Conservation (phyloP, 2,113 vertebrate genomes). For the Butorides virescens region DNA sequence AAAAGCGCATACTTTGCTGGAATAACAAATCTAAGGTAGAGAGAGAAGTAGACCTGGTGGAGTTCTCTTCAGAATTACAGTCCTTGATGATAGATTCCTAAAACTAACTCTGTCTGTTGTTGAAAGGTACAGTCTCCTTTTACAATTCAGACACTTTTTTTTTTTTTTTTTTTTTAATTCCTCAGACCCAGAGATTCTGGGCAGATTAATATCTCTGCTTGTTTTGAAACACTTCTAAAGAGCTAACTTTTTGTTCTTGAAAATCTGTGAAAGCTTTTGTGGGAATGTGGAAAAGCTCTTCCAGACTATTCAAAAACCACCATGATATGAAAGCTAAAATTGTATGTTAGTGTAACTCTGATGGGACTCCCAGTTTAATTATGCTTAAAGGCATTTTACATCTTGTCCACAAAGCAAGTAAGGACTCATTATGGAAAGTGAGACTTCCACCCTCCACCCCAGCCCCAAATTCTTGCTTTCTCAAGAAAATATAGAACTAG, state of each 20-base stretch:
- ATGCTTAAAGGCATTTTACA: background rate
- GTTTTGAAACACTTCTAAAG: background rate
- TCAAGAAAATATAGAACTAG: background rate
- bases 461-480: background rate
- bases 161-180: background rate
- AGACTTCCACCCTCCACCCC: accelerated
- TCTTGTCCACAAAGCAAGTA: background rate
- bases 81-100: background rate
- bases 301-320: background rate
- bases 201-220: background rate
- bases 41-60: background rate
- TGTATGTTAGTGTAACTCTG: background rate
- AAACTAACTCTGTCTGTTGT: background rate
- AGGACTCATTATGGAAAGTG: background rate
- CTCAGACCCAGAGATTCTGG: background rate
- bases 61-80: background rate
- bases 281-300: background rate
- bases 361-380: background rate
- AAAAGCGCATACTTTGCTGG: background rate
- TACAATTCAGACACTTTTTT: background rate
- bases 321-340: background rate
- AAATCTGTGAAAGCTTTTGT: background rate
- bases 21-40: background rate
- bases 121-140: background rate
- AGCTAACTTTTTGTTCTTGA: background rate